Evolutionary conservation across 2,797 vertebrate genomes (phyloP).

Genomic region (Loris lydekkerianus): DNA sequence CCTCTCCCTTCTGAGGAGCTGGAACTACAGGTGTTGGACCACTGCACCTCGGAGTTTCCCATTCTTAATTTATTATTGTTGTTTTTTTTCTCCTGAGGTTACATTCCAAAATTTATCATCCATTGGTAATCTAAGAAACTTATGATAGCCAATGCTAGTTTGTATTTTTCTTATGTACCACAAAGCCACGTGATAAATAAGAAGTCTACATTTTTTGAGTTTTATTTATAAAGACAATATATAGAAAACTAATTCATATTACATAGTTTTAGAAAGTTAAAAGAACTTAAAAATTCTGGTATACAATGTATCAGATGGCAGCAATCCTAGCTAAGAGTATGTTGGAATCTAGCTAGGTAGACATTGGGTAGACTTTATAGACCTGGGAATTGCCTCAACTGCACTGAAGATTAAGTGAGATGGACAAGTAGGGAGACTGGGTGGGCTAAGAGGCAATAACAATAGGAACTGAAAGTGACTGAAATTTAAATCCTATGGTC

Average conservation of each 20-base stretch:
- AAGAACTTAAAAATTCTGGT: neutral
- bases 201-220: neutral
- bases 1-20: neutral
- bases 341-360: neutral
- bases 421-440: neutral
- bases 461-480: neutral
- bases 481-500: neutral
- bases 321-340: neutral
- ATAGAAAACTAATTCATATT: neutral
- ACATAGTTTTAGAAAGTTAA: neutral
- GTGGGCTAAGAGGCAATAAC: neutral
- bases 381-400: neutral
- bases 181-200: neutral
- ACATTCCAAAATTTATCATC: neutral
- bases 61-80: neutral
- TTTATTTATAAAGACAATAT: slow-evolving; percentile 12
- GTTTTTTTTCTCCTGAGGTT: neutral
- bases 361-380: neutral
- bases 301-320: neutral
- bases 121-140: neutral
- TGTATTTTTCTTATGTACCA: slow-evolving; percentile 42
- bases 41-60: neutral
- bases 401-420: neutral
- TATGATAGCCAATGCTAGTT: neutral
- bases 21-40: neutral